A percentile compares a stretch with the other conserved stretches of the same genome.
These are phyloP conservation scores for Chinchilla lanigera DNA, from an alignment of 2,113 vertebrate species.

Conservation along the genomic window DNA sequence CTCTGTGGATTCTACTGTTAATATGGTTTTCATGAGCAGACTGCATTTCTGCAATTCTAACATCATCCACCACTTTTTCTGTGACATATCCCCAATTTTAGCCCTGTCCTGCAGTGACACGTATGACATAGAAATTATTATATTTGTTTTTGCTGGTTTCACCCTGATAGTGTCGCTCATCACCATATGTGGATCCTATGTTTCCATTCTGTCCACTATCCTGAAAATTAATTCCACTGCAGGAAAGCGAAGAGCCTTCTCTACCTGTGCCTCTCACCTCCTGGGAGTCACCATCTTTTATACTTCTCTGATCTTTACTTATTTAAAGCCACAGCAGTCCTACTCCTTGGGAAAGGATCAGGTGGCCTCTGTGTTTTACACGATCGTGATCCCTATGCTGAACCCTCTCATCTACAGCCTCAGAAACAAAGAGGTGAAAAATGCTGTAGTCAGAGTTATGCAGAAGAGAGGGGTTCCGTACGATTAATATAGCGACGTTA, in stretches of 20 bases:
- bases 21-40: neutral
- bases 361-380: too few relatives aligned
- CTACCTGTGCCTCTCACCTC: neutral
- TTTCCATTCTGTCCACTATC: neutral
- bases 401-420: neutral
- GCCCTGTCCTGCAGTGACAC: neutral
- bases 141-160: neutral
- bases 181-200: neutral
- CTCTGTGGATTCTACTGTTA: neutral
- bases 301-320: too few relatives aligned
- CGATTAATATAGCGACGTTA: neutral
- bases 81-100: neutral
- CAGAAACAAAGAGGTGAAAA: neutral
- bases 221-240: neutral
- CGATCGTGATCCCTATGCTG: too few relatives aligned
- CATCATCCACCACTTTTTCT: neutral
- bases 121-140: neutral
- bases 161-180: neutral
- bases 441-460: neutral
- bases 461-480: neutral
- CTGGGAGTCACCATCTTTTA: neutral
- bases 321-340: too few relatives aligned
- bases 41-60: neutral
- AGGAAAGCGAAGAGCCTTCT: neutral
- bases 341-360: too few relatives aligned